Conservation (phyloP, 2,113 vertebrate genomes). For the Hystrix cristata region DNA sequence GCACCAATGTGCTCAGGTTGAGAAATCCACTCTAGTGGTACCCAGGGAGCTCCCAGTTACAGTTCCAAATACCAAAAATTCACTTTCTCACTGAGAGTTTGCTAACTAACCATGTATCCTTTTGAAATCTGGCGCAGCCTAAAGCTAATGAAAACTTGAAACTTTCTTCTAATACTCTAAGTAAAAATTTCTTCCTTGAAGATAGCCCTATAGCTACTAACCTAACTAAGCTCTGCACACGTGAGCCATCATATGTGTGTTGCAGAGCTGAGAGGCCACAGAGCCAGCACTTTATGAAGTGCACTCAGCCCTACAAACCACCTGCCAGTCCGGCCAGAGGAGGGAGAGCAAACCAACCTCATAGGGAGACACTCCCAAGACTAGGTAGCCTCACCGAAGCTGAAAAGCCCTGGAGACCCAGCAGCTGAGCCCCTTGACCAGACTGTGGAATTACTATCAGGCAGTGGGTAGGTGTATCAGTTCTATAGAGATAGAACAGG, state of each 20-base stretch:
- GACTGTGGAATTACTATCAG: not conserved
- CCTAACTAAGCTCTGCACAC: not conserved
- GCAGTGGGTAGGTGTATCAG: not conserved
- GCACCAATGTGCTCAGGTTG: too few species aligned
- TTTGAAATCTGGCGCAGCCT: too few species aligned
- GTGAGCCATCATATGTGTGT: accelerated
- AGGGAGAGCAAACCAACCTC: not conserved
- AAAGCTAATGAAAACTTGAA: too few species aligned
- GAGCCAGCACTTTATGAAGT: not conserved
- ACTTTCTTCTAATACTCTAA: too few species aligned
- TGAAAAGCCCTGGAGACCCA: not conserved
- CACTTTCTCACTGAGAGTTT: too few species aligned
- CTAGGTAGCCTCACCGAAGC: not conserved
- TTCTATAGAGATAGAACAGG: not conserved
- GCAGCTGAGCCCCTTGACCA: not conserved
- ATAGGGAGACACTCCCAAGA: not conserved
- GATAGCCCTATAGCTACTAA: too few species aligned
- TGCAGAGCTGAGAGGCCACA: accelerated
- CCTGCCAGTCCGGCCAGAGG: not conserved
- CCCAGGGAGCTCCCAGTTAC: too few species aligned
- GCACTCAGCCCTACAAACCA: not conserved
- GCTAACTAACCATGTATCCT: too few species aligned
- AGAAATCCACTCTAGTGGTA: too few species aligned
- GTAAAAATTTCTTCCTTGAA: too few species aligned
- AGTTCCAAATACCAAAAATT: too few species aligned